Evolutionary conservation across 2,888 invertebrate genomes (phyloP).

Genomic region (Boloria euphrosyne): DNA sequence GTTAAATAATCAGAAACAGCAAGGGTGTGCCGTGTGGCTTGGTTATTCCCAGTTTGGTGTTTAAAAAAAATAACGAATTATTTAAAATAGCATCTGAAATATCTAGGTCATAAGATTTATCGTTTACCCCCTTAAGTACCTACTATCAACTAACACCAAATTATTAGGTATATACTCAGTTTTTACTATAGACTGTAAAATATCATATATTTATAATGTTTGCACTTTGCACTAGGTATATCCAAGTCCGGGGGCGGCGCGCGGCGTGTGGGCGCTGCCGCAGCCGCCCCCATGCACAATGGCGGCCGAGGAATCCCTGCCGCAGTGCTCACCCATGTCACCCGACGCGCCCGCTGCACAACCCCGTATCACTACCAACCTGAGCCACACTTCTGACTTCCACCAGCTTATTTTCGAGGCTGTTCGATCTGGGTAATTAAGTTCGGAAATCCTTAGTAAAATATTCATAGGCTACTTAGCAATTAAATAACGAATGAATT

Average conservation of each 20-base stretch:
- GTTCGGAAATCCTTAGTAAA: not conserved
- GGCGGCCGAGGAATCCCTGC: constrained; percentile 85
- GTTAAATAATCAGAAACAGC: no score
- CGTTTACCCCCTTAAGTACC: no score
- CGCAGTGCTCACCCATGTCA: constrained; percentile 74
- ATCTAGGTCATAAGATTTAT: no score
- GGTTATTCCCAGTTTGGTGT: no score
- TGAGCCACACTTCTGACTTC: constrained; percentile 75
- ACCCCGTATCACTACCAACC: constrained; percentile 65
- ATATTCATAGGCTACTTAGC: no score
- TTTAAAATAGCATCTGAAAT: no score
- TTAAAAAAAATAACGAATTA: no score
- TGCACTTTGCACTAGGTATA: constrained; percentile 78
- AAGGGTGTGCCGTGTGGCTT: no score
- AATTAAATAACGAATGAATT: no score
- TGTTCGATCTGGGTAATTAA: constrained; percentile 88
- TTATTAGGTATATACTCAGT: no score
- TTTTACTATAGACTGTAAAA: not conserved
- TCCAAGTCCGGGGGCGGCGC: constrained; percentile 94
- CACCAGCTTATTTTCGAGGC: constrained; percentile 91
- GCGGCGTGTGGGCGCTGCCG: constrained; percentile 94
- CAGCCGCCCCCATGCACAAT: constrained; percentile 90
- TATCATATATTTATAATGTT: not conserved
- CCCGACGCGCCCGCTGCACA: constrained; percentile 72
- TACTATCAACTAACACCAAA: no score